Evolutionary conservation across 2,113 vertebrate genomes (phyloP).

Genomic region (Actinemys pallida): DNA sequence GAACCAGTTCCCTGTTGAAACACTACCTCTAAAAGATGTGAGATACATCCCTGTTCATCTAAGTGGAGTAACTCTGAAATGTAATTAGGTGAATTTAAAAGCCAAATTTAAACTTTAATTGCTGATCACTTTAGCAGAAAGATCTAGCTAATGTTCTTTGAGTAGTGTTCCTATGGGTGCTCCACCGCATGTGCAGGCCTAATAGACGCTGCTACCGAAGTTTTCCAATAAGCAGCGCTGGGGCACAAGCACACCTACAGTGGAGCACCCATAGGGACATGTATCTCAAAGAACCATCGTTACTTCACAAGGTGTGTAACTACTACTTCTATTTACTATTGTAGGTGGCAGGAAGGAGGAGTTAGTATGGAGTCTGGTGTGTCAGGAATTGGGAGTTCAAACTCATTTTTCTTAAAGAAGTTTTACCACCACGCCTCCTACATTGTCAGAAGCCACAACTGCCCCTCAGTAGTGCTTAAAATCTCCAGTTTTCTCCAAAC

Average conservation of each 20-base stretch:
- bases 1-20: not conserved
- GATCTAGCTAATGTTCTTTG: not conserved
- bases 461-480: not conserved
- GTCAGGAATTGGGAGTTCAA: not conserved
- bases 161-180: too few relatives aligned
- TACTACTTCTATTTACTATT: not conserved
- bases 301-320: not conserved
- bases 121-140: not conserved
- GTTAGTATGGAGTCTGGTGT: not conserved
- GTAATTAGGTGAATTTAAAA: not conserved
- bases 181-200: too few relatives aligned
- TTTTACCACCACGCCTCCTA: not conserved
- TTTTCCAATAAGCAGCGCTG: too few relatives aligned
- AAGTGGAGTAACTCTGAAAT: not conserved
- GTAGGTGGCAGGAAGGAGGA: not conserved
- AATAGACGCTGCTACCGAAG: too few relatives aligned
- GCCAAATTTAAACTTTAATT: accelerated
- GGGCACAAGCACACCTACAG: too few relatives aligned
- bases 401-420: not conserved
- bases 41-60: not conserved
- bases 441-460: not conserved
- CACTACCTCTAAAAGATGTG: not conserved
- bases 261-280: too few relatives aligned
- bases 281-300: too few relatives aligned
- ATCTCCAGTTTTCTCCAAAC: accelerated